Conservation (phyloP, 2,797 vertebrate genomes). For the Eremophila alpestris region DNA sequence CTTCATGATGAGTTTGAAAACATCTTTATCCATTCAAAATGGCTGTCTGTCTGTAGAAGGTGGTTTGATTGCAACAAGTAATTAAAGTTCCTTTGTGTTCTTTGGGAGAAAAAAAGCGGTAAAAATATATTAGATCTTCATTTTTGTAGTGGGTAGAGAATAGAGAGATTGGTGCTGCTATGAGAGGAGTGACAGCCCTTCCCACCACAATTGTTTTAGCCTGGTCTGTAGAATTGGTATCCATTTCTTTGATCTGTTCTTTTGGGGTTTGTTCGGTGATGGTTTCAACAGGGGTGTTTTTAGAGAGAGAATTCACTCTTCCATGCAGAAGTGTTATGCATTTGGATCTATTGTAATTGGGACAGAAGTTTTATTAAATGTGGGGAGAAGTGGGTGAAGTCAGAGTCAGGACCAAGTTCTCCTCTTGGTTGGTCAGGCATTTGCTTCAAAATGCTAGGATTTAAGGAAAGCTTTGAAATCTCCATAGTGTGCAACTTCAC, state of each 20-base stretch:
- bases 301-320: background rate
- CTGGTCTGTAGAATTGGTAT: background rate
- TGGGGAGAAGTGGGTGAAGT: background rate
- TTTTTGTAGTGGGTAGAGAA: background rate
- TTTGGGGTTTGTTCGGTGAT: background rate
- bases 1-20: background rate
- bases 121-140: background rate
- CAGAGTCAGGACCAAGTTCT: background rate
- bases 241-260: background rate
- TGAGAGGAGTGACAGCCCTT: background rate
- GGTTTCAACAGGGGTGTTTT: background rate
- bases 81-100: background rate
- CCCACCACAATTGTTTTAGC: background rate
- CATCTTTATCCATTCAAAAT: background rate
- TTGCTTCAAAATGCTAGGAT: background rate
- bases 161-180: background rate
- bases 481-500: background rate
- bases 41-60: background rate
- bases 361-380: background rate
- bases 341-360: background rate
- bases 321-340: fast-evolving
- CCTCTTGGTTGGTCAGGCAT: background rate
- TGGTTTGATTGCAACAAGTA: background rate
- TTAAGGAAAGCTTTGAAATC: background rate
- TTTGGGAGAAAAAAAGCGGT: background rate